Evolutionary conservation across 2,113 vertebrate genomes (phyloP), one percentile per base, ranked within the genome.

Genomic region (Pelecanus crispus): DNA sequence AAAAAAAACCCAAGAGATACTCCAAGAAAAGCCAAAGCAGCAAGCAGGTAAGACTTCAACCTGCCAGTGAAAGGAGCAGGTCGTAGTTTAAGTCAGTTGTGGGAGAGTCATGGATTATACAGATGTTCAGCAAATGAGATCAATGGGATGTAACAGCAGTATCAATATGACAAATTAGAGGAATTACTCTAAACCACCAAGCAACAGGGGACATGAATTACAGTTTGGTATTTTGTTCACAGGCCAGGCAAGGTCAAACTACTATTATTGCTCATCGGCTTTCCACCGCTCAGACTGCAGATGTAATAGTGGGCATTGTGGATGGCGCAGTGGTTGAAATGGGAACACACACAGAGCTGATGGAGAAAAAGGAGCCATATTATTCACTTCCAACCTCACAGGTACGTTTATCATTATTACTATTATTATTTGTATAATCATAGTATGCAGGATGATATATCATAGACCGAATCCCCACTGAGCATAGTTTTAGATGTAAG

Each of bases 111-210:
- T 13, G 50, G 75, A 45, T 92, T 77, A 40, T 67, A 74, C 0
- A 0, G 21, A 44, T 94, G 62, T 72, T 89, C 78, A 71, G 78
- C 53, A 90, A 90, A 72, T 94, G 44, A 88, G 61, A 95, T 94
- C 89, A 88, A 92, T 90, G 73, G 78, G 87, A 82, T 85, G 62
- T 91, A 96, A 90, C 87, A 91, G 49, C 65, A 61, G 78, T 72
- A 95, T 93, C 93, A 89, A 79, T 82, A 81, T 45, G 87, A 92
- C 42, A 93, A 92, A 97, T 96, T 92, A 91, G 84, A 94, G 78
- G 78, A 95, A 94, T 95, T 96, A 75, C 40, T 87, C 45, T 72
- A 85, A 96, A 75, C 52, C 61, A 81, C n/a, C 52, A 49, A 91
- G 73, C 81, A 85, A 91, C 73, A 89, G 84, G 93, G 73, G 81